Evolutionary conservation across 2,888 invertebrate species (phyloP).

Genomic region (Ischnura elegans): DNA sequence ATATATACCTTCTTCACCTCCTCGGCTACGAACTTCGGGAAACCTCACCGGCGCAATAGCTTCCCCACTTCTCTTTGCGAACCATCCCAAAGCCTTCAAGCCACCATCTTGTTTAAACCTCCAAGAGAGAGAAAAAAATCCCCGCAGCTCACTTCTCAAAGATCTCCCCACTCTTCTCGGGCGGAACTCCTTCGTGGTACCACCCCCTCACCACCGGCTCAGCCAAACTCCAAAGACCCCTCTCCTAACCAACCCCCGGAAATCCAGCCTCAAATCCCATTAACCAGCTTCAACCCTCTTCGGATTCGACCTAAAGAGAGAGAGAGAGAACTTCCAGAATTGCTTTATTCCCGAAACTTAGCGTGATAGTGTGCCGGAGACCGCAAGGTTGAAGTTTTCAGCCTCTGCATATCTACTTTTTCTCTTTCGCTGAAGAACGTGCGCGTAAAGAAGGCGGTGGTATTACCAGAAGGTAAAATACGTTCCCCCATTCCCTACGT

Average conservation of each 20-base stretch:
- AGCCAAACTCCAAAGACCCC: not conserved
- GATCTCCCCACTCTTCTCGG: not conserved
- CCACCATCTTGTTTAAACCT: no score
- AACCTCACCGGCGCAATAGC: no score
- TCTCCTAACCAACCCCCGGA: not conserved
- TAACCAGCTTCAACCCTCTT: slow-evolving; percentile 17
- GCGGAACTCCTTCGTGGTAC: not conserved
- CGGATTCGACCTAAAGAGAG: not conserved
- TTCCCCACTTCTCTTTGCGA: no score
- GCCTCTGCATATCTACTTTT: no score
- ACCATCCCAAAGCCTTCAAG: slow-evolving; percentile 27
- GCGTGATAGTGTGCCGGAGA: not conserved
- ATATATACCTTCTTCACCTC: no score
- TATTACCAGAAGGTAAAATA: no score
- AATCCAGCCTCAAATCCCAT: slow-evolving; percentile 65
- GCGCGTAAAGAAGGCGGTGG: no score
- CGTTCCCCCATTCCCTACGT: not conserved
- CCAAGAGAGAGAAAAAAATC: no score
- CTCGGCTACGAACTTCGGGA: no score
- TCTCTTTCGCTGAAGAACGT: no score
- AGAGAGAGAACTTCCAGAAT: slow-evolving; percentile 34
- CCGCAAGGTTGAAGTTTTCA: no score
- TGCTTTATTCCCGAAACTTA: slow-evolving; percentile 44
- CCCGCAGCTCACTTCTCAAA: not conserved
- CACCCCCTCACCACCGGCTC: not conserved